Evolutionary conservation across 1,140 invertebrate genomes (phyloP).

Genomic region (Proales similis): DNA sequence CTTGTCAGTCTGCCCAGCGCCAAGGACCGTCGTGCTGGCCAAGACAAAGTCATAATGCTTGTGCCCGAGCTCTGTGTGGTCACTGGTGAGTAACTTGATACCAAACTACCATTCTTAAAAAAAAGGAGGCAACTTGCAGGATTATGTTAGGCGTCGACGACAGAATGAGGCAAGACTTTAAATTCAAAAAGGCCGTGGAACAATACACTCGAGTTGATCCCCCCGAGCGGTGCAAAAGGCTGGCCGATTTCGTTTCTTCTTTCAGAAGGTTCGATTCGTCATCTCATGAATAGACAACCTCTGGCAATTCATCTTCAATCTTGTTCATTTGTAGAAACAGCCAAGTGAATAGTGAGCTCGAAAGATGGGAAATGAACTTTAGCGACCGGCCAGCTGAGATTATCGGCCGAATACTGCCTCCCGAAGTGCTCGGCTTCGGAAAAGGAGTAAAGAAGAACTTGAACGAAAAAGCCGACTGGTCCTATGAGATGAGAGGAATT

Average conservation of each 20-base stretch:
- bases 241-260: constrained; percentile 8
- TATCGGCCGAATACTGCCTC: constrained; percentile 4
- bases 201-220: constrained; percentile 19
- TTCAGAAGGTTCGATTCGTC: constrained; percentile 2
- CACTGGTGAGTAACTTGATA: constrained; percentile 1
- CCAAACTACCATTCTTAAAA: background rate
- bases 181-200: constrained; percentile 32
- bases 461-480: constrained; percentile 33
- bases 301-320: background rate
- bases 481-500: constrained; percentile 5
- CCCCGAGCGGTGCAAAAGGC: constrained; percentile 6
- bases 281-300: background rate
- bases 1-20: constrained; percentile 37
- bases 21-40: constrained; percentile 5
- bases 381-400: constrained; percentile 1
- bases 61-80: constrained; percentile 34
- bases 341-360: constrained; percentile 18
- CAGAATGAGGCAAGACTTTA: constrained; percentile 28
- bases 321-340: background rate
- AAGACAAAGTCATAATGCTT: constrained; percentile 38
- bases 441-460: constrained; percentile 3
- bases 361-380: constrained; percentile 34
- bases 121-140: background rate
- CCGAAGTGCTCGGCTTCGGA: constrained; percentile 11
- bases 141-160: constrained; percentile 1